Evolutionary conservation across 2,888 invertebrate species (phyloP), one percentile per base, ranked within the genome.

Genomic region (Tetropium fuscum): DNA sequence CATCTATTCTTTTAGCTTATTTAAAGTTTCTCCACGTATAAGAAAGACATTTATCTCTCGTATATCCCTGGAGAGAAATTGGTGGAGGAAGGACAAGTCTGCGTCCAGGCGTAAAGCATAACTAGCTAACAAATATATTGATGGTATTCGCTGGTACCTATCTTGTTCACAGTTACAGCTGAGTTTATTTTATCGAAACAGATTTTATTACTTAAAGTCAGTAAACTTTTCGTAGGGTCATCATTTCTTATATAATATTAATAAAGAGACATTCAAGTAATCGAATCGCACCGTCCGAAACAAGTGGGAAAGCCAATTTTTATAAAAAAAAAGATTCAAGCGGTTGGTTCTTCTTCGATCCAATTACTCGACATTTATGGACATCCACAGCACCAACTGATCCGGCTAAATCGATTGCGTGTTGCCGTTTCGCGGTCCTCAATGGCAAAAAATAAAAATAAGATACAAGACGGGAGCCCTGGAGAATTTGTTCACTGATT

Each of bases 21-120:
- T 41, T 41, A 41, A 41, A 41, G 22, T 41, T 41, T 22, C 13
- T 7, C 20, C 20, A 22, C 41, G 41, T 41, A 22, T 22, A 41
- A 10, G 3, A 20, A 20, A 41, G 10, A 22, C 41, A 22, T 41
- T 41, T 41, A 41, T 41, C 41, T 41, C 22, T 11, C 11, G 22
- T 10, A 10, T 22, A 20, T 41, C 41, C 22, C 22, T n/a, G 13
- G 41, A 20, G 41, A 11, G 11, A 20, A 7, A 41, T 13, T 22
- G 11, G 10, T 2, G 11, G 20, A 19, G 19, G 11, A 11, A 20
- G 41, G 41, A 22, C 41, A 41, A 41, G 41, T 41, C 20, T 41
- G 20, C 22, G 20, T 41, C 11, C 3, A 13, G 20, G 41, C 7
- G 22, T 41, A 41, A 41, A 20, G 2, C 13, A 41, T 41, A 30